phyloP scores from a whole-genome alignment of 1,140 invertebrate genomes.

The Drosophila erecta region DNA sequence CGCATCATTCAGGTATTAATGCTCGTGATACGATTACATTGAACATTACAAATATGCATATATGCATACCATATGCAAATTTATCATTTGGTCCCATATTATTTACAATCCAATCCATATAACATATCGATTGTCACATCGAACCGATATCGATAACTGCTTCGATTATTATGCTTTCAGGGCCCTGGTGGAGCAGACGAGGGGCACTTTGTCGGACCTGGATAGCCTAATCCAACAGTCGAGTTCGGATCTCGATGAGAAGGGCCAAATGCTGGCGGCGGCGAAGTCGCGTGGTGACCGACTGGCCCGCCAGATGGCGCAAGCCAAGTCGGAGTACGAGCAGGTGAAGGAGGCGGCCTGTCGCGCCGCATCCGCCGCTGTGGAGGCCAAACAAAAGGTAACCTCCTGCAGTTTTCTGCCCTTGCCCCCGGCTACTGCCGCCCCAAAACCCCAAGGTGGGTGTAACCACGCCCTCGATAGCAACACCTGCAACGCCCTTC shows the following conservation, averaged over 20 bases:
- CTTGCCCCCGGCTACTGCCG: neutral
- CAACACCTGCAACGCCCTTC: neutral
- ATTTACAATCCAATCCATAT: no score
- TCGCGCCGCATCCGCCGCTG: conserved; percentile 87
- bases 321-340: conserved; percentile 86
- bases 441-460: neutral
- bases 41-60: no score
- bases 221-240: conserved; percentile 86
- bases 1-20: conserved; percentile 29
- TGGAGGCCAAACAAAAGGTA: conserved; percentile 85
- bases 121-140: no score
- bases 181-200: conserved; percentile 85
- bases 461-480: neutral
- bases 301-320: conserved; percentile 86
- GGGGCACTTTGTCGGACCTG: conserved; percentile 86
- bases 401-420: neutral
- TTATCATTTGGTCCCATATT: no score
- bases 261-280: conserved; percentile 87
- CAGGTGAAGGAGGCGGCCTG: conserved; percentile 87
- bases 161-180: neutral
- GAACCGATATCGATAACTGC: no score
- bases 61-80: no score
- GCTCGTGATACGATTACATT: no score
- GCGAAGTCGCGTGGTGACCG: conserved; percentile 87
- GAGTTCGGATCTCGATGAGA: conserved; percentile 86